Percentiles rank a stretch among this genome's conserved stretches.
Conservation (phyloP, 2,113 vertebrate species). For the Phycodurus eques region DNA sequence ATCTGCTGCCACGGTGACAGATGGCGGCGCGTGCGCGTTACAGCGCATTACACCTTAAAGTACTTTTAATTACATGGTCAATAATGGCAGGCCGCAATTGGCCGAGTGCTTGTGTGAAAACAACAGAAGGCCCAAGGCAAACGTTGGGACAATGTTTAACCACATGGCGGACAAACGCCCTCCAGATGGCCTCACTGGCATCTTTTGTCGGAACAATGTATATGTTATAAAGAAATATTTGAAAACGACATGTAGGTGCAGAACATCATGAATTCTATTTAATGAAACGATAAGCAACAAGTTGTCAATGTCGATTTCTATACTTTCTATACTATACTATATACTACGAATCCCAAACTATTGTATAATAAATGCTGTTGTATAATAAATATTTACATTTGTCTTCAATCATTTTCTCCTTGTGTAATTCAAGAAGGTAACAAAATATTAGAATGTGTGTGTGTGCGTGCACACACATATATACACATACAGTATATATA, state of each 20-base stretch:
- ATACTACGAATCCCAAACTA: no score
- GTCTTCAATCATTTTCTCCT: no score
- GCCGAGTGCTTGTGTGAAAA: conserved; percentile 90
- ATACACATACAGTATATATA: no score
- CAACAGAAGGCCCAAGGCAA: conserved; percentile 98
- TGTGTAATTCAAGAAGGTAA: no score
- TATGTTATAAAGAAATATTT: no score
- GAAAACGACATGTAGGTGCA: no score
- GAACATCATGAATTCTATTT: background rate
- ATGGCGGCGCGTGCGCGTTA: conserved; percentile 96
- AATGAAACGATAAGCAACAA: background rate
- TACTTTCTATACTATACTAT: no score
- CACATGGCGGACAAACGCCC: conserved; percentile 77
- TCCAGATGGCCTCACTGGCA: conserved; percentile 56
- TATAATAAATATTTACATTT: no score
- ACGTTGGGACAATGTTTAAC: conserved; percentile 98
- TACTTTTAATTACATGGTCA: conserved; percentile 99
- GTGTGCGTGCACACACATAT: no score
- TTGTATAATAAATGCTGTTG: no score
- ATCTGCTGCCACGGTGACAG: conserved; percentile 71
- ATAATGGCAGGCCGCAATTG: conserved; percentile 91
- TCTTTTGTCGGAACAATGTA: conserved; percentile 3
- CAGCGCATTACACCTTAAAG: conserved; percentile 96
- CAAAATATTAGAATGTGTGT: no score
- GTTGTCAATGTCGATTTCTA: background rate